phyloP scores from a whole-genome alignment of 1,140 invertebrate species.

The Drosophila mojavensis region DNA sequence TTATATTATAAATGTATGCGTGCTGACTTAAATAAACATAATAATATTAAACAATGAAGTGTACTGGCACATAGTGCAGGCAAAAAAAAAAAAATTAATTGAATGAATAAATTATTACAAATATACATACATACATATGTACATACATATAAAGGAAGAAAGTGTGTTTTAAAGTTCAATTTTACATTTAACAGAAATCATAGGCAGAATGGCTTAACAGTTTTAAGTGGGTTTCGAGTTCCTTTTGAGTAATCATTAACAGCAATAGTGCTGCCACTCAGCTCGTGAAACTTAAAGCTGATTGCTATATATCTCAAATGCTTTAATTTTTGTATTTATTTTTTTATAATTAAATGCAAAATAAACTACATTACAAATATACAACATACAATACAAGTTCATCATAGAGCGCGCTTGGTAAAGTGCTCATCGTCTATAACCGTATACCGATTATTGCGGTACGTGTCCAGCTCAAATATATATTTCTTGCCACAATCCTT shows the following conservation, averaged over 20 bases:
- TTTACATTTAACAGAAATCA: not conserved
- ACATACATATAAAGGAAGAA: not conserved
- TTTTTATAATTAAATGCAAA: conserved; percentile 18
- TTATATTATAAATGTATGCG: conserved; percentile 27
- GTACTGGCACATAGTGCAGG: conserved; percentile 37
- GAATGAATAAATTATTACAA: conserved; percentile 50
- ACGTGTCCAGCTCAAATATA: conserved; percentile 87
- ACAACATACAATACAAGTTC: not conserved
- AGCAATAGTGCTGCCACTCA: conserved; percentile 14
- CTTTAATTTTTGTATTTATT: not conserved
- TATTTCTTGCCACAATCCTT: conserved; percentile 88
- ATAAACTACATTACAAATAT: conserved; percentile 10
- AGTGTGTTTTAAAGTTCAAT: not conserved
- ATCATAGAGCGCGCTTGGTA: conserved; percentile 25
- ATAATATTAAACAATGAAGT: conserved; percentile 13
- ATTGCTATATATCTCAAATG: too few species aligned
- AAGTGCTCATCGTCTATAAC: conserved; percentile 88
- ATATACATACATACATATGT: conserved; percentile 10
- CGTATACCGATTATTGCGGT: conserved; percentile 87
- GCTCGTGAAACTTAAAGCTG: too few species aligned
- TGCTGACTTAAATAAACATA: conserved; percentile 34
- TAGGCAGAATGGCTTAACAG: too few species aligned
- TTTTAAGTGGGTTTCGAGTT: not conserved
- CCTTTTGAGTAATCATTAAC: conserved; percentile 5
- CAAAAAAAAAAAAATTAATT: conserved; percentile 27